phyloP scores from a whole-genome alignment of 1,140 invertebrate species.

The Chymomyza costata region DNA sequence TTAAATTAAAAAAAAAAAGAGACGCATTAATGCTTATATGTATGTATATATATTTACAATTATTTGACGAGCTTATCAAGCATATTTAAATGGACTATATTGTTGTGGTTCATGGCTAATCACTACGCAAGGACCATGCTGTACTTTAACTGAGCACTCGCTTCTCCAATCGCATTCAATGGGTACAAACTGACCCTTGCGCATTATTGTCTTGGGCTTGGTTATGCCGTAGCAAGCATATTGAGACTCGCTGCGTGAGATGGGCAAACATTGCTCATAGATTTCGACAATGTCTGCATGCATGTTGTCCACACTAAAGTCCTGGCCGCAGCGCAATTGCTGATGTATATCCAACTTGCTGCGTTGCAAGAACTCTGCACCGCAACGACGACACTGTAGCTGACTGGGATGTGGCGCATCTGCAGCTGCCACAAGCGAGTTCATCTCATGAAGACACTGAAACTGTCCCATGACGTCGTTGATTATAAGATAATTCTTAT shows the following conservation, averaged over 20 bases:
- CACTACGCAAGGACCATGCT: conserved; percentile 49
- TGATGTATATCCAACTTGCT: conserved; percentile 47
- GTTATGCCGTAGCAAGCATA: conserved; percentile 55
- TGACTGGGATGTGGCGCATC: conserved; percentile 3
- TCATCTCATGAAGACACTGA: conserved; percentile 46
- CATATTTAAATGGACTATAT: conserved; percentile 42
- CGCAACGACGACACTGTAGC: conserved; percentile 36
- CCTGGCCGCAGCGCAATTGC: conserved; percentile 48
- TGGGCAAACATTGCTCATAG: conserved; percentile 56
- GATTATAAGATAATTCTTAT: conserved; percentile 51
- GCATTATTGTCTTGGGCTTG: conserved; percentile 44
- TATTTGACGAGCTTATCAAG: conserved; percentile 17
- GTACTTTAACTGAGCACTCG: conserved; percentile 50
- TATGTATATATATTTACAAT: conserved; percentile 1
- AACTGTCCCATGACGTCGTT: conserved; percentile 48
- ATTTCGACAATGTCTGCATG: conserved; percentile 55
- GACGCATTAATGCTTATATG: too few relatives aligned
- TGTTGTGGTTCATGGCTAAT: conserved; percentile 45
- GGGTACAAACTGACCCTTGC: conserved; percentile 50
- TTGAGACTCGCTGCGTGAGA: conserved; percentile 43
- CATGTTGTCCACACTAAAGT: conserved; percentile 50
- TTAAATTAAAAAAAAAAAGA: too few relatives aligned
- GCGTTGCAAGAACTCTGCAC: conserved; percentile 23
- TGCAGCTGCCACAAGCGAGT: conserved; percentile 6
- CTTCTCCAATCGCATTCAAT: conserved; percentile 54